Base-by-base conservation (phyloP, 2,888 invertebrate genomes). In the Oxycera nigricornis region DNA sequence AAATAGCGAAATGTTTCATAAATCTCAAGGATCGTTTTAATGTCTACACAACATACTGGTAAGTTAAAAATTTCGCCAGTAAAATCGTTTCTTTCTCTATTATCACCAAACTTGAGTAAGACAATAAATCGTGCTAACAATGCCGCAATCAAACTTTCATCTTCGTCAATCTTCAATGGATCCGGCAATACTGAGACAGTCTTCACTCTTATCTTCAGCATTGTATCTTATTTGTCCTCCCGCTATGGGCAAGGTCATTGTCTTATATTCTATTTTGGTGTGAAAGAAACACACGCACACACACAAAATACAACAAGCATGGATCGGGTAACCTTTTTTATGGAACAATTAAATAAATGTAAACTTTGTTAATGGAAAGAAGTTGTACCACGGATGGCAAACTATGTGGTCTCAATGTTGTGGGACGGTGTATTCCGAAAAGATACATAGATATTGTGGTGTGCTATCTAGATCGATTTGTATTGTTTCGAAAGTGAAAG, bases 31-130 rank as follows among this genome's bases (percentile, higher is more conserved):
- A 85, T 55, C 78, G 81, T 76, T 86, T 86, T 79, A 81, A 83
- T 82, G 85, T 85, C 80, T 86, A 86, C 78, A 85, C 86, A 79
- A 83, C 81, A 76, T 86, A 86, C 78, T 86, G 86, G 85, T 86
- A 76, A 82, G 82, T 79, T 31, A n/a, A 1, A 7, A 6, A 14
- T 52, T 7, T 39, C 2, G 20, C 61, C n/a, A 17, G n/a, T 3
- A n/a, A n/a, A n/a, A n/a, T n/a, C n/a, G n/a, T n/a, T n/a, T n/a
- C n/a, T n/a, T n/a, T n/a, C n/a, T n/a, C n/a, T n/a, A n/a, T n/a
- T n/a, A n/a, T n/a, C n/a, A n/a, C n/a, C n/a, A n/a, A n/a, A n/a
- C n/a, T n/a, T n/a, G 17, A 46, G 17, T 46, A n/a, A 17, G 17
- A 46, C 46, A 46, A n/a, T 46, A n/a, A 46, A 46, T 46, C 46